A percentile compares a stretch with the other conserved stretches of the same genome.
These are phyloP conservation scores for Colossoma macropomum DNA, from an alignment of 2,113 vertebrate species.

Conservation along the genomic window DNA sequence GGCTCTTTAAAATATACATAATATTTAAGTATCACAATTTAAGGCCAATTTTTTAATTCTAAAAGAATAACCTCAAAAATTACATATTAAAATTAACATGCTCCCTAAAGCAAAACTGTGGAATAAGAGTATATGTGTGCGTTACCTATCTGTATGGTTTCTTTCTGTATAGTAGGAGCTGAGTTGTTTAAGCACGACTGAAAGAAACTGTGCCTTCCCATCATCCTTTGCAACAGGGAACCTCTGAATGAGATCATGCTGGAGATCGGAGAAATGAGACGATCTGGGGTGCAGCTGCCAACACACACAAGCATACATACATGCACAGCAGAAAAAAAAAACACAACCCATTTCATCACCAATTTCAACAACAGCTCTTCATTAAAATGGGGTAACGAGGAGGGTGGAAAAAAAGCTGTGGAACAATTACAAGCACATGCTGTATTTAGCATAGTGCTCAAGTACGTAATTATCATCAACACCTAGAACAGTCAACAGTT, in stretches of 20 bases:
- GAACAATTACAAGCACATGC: not conserved
- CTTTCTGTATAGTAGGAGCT: not conserved
- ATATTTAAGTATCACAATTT: no score
- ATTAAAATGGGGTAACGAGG: not conserved
- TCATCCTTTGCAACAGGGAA: slow-evolving; percentile 35
- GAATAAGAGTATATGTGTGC: not conserved
- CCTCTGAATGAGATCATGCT: slow-evolving; percentile 66
- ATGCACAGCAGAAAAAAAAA: slow-evolving; percentile 3
- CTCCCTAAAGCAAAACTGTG: not conserved
- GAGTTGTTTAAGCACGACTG: slow-evolving; percentile 56
- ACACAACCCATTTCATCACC: not conserved
- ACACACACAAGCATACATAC: slow-evolving; percentile 45
- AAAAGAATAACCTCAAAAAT: no score
- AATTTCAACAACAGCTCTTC: no score
- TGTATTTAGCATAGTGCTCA: not conserved
- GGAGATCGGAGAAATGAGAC: slow-evolving; percentile 64
- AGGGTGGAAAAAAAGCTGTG: not conserved
- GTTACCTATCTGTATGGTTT: slow-evolving; percentile 46
- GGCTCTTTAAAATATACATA: no score
- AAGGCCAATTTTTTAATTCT: no score
- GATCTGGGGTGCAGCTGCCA: slow-evolving; percentile 83
- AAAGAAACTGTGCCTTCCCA: slow-evolving; percentile 48
- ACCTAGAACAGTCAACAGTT: not conserved
- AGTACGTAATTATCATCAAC: not conserved
- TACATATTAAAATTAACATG: no score